Conservation (phyloP, 2,888 invertebrate genomes). For the Drosophila pseudotalamancana region DNA sequence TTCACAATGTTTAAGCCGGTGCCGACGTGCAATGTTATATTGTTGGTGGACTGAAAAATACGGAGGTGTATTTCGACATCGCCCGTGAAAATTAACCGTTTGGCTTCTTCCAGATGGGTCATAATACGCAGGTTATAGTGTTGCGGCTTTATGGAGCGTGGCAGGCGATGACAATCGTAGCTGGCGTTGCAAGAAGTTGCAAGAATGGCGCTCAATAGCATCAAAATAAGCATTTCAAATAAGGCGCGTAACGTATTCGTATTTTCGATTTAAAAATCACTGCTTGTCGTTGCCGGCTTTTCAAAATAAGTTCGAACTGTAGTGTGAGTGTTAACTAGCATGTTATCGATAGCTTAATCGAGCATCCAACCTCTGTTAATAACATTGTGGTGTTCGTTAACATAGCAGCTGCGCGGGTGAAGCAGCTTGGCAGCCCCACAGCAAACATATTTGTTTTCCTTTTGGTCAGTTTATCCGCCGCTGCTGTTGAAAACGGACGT, state of each 20-base stretch:
- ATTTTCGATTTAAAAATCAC: slow-evolving; percentile 31
- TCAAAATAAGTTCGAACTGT: background rate
- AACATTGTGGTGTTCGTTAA: slow-evolving; percentile 12
- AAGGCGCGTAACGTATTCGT: background rate
- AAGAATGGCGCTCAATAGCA: slow-evolving; percentile 8
- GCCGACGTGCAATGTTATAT: slow-evolving; percentile 87
- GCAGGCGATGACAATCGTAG: slow-evolving; percentile 81
- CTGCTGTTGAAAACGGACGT: slow-evolving; percentile 48
- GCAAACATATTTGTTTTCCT: slow-evolving; percentile 45
- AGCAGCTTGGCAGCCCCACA: slow-evolving; percentile 26
- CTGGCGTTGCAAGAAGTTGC: slow-evolving; percentile 21
- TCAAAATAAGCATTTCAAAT: slow-evolving; percentile 28
- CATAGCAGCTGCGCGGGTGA: slow-evolving; percentile 33
- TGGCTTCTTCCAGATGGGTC: slow-evolving; percentile 83
- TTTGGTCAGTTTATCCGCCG: slow-evolving; percentile 56
- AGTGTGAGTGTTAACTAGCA: background rate
- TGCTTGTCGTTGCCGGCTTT: slow-evolving; percentile 17
- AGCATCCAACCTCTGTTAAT: background rate
- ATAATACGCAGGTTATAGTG: slow-evolving; percentile 83
- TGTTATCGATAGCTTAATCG: slow-evolving; percentile 6
- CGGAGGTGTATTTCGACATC: slow-evolving; percentile 82
- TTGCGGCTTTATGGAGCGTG: slow-evolving; percentile 81
- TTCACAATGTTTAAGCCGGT: slow-evolving; percentile 12
- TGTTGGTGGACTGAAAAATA: slow-evolving; percentile 85
- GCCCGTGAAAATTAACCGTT: slow-evolving; percentile 82